A percentile compares a stretch with the other conserved stretches of the same genome.
Conservation (phyloP, 2,888 invertebrate species). For the Watsonalla cultraria region DNA sequence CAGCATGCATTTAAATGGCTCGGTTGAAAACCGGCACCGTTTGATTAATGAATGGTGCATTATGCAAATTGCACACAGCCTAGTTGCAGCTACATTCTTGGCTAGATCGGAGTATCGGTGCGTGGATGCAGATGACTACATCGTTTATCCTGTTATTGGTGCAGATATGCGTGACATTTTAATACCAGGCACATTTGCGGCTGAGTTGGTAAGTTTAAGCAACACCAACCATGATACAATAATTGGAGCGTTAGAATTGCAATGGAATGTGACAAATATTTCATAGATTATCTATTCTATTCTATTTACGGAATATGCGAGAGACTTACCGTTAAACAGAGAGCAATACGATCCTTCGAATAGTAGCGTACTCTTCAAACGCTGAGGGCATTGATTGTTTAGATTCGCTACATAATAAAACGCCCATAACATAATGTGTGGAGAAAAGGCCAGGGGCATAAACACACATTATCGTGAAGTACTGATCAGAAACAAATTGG, state of each 20-base stretch:
- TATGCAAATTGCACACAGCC: conserved; percentile 26
- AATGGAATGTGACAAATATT: too few species aligned
- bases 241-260: too few species aligned
- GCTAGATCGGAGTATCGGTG: conserved; percentile 17
- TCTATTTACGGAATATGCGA: too few species aligned
- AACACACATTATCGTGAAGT: conserved; percentile 2
- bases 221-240: too few species aligned
- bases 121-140: conserved; percentile 1
- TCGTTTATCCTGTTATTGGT: not conserved
- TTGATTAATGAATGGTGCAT: conserved; percentile 36
- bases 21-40: conserved; percentile 13
- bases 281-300: too few species aligned
- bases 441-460: not conserved
- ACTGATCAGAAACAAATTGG: conserved; percentile 29
- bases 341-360: too few species aligned
- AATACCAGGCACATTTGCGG: not conserved
- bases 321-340: too few species aligned
- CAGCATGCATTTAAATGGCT: conserved; percentile 2
- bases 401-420: too few species aligned
- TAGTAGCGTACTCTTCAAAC: too few species aligned
- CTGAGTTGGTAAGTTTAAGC: too few species aligned
- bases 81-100: conserved; percentile 31
- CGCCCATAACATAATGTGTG: not conserved
- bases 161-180: not conserved
- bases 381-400: too few species aligned